Evolutionary conservation across 2,888 invertebrate genomes (phyloP), one percentile per base, ranked within the genome.

Genomic region (Caenorhabditis sp.): DNA sequence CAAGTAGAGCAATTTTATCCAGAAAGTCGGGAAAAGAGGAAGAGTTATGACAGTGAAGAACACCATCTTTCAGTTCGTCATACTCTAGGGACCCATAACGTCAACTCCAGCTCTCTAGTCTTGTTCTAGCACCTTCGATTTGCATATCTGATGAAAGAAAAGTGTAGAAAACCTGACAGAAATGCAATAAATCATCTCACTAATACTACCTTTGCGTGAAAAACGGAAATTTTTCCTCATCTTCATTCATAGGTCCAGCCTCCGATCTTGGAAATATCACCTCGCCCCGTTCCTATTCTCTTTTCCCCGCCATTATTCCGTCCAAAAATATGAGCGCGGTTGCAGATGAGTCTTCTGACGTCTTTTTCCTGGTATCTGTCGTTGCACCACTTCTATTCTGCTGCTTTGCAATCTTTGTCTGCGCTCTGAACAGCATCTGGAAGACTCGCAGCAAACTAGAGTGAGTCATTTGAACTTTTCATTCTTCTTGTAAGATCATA

Each of bases 331-430:
- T 69, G 61, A 12, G n/a, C n/a, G 49, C 59, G 44, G 41, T 70
- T 84, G 63, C 73, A 84, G 85, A 85, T 41, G 84, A 85, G 14
- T 63, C 76, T 0, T 84, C 88, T n/a, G 88, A 88, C 54, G 79
- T 88, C 54, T 86, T 87, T 75, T 87, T 88, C 69, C 73, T 86
- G 63, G 82, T 87, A 6, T 86, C 85, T 7, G 87, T 88, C 7
- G 87, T 88, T 14, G 84, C 85, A 12, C 88, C 88, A 12, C 84
- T 88, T 19, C 54, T 88, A 31, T 85, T 88, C 72, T 86, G 88
- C 84, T 88, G 88, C 51, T 87, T 88, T 54, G 88, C 88, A 35
- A 88, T 88, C 28, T 87, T 88, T 74, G 80, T 87, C 24, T 88
- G 88, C 35, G 88, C 88, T 10, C 63, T 88, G 8, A 85, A 85